Percentiles rank a stretch among this genome's conserved stretches.
These are phyloP conservation scores for Tortrix viridana DNA, from an alignment of 2,888 invertebrate genomes.

Conservation along the genomic window DNA sequence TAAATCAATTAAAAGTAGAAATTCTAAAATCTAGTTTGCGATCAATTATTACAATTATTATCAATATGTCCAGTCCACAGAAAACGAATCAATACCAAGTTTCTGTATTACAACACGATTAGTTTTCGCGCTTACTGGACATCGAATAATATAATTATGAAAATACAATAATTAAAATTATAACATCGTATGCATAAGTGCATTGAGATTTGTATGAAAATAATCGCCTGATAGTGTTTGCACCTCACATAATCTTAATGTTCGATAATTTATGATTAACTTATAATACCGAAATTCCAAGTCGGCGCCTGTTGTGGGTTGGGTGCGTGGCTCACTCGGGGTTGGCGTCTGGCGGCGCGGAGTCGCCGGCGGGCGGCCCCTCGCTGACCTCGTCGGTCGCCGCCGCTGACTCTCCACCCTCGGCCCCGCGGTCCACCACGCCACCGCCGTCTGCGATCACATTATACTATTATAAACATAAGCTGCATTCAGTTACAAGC, in stretches of 20 bases:
- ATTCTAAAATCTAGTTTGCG: conserved; percentile 35
- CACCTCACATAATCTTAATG: conserved; percentile 63
- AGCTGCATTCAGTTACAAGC: conserved; percentile 21
- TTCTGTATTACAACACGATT: background rate
- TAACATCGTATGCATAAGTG: conserved; percentile 34
- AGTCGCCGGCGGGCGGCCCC: conserved; percentile 53
- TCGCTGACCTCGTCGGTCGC: conserved; percentile 54
- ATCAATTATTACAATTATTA: conserved; percentile 34
- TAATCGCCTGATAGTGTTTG: conserved; percentile 33
- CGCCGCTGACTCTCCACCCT: conserved; percentile 53
- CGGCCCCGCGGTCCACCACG: conserved; percentile 61
- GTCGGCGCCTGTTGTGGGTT: conserved; percentile 48
- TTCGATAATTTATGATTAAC: conserved; percentile 81
- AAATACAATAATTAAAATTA: conserved; percentile 32
- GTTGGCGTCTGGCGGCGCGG: conserved; percentile 53
- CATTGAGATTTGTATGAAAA: conserved; percentile 37
- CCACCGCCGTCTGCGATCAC: conserved; percentile 48
- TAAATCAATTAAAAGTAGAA: conserved; percentile 35
- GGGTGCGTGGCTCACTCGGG: conserved; percentile 48
- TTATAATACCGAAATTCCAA: conserved; percentile 77
- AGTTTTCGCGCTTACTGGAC: conserved; percentile 17
- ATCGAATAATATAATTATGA: conserved; percentile 23
- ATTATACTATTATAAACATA: conserved; percentile 33
- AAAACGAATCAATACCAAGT: conserved; percentile 12
- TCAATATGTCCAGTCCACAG: conserved; percentile 26